These are phyloP conservation scores for Sphaeramia orbicularis DNA, from an alignment of 2,797 vertebrate species.

Conservation along the genomic window DNA sequence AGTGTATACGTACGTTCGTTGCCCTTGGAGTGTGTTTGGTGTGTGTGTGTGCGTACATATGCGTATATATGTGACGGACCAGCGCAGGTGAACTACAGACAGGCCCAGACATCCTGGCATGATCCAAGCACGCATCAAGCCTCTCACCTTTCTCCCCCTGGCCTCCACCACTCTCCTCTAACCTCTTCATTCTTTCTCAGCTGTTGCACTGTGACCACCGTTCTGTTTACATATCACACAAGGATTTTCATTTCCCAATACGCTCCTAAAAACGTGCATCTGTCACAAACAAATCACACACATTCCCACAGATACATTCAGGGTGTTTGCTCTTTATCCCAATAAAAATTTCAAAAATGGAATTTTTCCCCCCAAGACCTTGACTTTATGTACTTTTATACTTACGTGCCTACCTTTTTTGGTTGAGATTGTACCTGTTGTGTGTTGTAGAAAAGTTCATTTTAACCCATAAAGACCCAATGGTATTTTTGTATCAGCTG, in stretches of 20 bases:
- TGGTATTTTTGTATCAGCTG: too few species aligned
- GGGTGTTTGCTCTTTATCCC: too few species aligned
- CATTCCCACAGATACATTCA: background rate
- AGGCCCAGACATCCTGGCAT: slow-evolving; percentile 83
- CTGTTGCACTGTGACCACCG: slow-evolving; percentile 12
- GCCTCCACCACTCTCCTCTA: slow-evolving; percentile 35
- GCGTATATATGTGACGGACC: slow-evolving; percentile 67
- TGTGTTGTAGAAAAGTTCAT: too few species aligned
- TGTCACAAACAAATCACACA: slow-evolving; percentile 11
- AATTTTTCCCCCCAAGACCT: too few species aligned
- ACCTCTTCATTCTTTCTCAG: slow-evolving; percentile 46
- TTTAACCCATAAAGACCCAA: too few species aligned
- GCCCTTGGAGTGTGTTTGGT: slow-evolving; percentile 46
- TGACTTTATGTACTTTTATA: too few species aligned
- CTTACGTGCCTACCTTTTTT: too few species aligned
- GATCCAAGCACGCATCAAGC: slow-evolving; percentile 77
- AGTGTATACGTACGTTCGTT: slow-evolving; percentile 22
- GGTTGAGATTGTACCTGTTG: too few species aligned
- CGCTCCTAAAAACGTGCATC: slow-evolving; percentile 37
- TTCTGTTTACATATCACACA: slow-evolving; percentile 1
- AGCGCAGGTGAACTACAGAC: slow-evolving; percentile 82
- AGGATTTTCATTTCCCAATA: slow-evolving; percentile 8
- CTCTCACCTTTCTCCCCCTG: slow-evolving; percentile 83
- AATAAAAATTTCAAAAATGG: too few species aligned
- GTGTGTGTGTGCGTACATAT: slow-evolving; percentile 12